phyloP scores from a whole-genome alignment of 2,888 invertebrate genomes.

The Fragum fragum region DNA sequence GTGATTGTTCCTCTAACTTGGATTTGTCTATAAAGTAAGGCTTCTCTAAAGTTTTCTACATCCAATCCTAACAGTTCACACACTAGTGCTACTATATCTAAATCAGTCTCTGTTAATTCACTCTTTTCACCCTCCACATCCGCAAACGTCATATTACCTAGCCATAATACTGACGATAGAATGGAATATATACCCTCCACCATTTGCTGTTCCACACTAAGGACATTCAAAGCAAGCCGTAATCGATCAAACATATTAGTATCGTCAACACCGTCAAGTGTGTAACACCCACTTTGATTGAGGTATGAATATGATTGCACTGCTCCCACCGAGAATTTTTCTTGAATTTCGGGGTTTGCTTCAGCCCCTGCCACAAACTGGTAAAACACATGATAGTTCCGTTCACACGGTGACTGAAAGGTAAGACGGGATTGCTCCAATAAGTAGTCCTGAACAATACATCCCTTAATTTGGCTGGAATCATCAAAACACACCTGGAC shows the following conservation, averaged over 20 bases:
- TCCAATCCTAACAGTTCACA: slow-evolving; percentile 80
- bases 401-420: slow-evolving; percentile 94
- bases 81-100: slow-evolving; percentile 74
- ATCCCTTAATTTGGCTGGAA: slow-evolving; percentile 87
- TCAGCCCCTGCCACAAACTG: slow-evolving; percentile 94
- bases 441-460: slow-evolving; percentile 92
- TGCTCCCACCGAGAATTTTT: slow-evolving; percentile 74
- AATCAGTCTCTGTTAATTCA: slow-evolving; percentile 74
- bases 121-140: slow-evolving; percentile 83
- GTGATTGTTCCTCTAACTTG: slow-evolving; percentile 82
- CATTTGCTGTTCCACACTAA: slow-evolving; percentile 79
- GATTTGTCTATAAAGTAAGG: slow-evolving; percentile 79
- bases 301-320: slow-evolving; percentile 79
- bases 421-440: slow-evolving; percentile 96
- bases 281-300: slow-evolving; percentile 82
- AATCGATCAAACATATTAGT: slow-evolving; percentile 80
- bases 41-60: slow-evolving; percentile 74
- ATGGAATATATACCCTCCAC: slow-evolving; percentile 81
- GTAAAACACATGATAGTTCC: slow-evolving; percentile 99
- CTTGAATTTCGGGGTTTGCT: slow-evolving; percentile 75
- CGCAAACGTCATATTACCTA: slow-evolving; percentile 81
- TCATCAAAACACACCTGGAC: slow-evolving; percentile 97
- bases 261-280: slow-evolving; percentile 79
- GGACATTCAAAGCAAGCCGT: slow-evolving; percentile 82
- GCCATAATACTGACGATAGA: slow-evolving; percentile 79